Evolutionary conservation across 2,113 vertebrate genomes (phyloP).

Genomic region (Manacus vitellinus): DNA sequence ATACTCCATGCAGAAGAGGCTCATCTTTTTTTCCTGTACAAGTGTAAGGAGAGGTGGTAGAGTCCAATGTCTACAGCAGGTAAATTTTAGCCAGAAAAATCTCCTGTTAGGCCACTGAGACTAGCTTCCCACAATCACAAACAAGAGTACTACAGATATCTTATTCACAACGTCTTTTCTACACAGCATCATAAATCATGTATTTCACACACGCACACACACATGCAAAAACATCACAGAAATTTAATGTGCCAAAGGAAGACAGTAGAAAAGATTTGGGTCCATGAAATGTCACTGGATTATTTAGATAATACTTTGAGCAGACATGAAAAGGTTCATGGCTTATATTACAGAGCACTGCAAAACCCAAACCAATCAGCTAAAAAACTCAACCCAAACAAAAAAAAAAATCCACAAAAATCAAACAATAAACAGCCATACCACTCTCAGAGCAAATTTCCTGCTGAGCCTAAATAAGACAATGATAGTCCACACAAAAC

Average conservation of each 20-base stretch:
- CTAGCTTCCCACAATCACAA: neutral
- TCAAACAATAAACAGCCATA: neutral
- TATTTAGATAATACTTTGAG: neutral
- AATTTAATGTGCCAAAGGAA: neutral
- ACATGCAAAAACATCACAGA: neutral
- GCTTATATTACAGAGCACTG: neutral
- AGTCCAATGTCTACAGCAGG: neutral
- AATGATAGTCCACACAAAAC: neutral
- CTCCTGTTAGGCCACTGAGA: neutral
- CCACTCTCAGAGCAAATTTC: neutral
- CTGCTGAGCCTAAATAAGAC: neutral
- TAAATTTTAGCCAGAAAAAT: neutral
- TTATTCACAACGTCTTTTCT: neutral
- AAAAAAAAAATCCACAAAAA: neutral
- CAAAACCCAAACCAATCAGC: neutral
- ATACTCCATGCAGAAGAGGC: neutral
- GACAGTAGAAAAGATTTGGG: neutral
- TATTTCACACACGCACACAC: neutral
- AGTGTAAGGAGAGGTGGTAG: neutral
- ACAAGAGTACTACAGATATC: neutral
- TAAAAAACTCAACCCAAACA: neutral
- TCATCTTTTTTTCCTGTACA: neutral
- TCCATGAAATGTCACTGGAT: neutral
- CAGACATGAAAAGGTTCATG: neutral
- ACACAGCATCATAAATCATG: neutral